These are phyloP conservation scores for Sipha maydis DNA, from an alignment of 2,888 invertebrate genomes.

Conservation along the genomic window DNA sequence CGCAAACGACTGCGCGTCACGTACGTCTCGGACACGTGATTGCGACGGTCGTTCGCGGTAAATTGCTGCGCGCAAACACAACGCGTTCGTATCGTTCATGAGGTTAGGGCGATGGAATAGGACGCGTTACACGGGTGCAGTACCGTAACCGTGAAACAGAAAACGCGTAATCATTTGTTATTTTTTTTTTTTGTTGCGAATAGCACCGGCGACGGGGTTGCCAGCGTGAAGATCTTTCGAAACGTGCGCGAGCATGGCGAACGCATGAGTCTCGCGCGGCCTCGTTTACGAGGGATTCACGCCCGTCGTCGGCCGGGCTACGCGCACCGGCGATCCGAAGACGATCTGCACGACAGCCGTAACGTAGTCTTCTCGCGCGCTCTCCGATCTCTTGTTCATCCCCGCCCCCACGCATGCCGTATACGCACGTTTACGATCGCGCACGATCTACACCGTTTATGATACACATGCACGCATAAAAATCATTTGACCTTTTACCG, in stretches of 20 bases:
- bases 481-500: too few relatives aligned
- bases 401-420: not conserved
- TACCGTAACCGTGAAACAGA: too few relatives aligned
- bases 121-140: too few relatives aligned
- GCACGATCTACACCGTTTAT: not conserved
- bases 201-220: too few relatives aligned
- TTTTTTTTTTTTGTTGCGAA: too few relatives aligned
- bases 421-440: not conserved
- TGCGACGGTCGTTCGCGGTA: conserved; percentile 26
- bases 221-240: not conserved
- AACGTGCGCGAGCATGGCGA: not conserved
- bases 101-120: conserved; percentile 19
- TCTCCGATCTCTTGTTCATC: too few relatives aligned
- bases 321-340: not conserved
- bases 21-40: not conserved
- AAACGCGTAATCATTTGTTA: too few relatives aligned
- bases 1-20: not conserved
- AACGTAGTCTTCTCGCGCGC: not conserved
- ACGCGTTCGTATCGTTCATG: conserved; percentile 24
- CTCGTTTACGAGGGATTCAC: conserved; percentile 6
- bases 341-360: not conserved
- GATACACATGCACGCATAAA: not conserved
- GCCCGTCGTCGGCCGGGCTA: not conserved
- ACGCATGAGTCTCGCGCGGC: too few relatives aligned
- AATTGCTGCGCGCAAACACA: not conserved